Evolutionary conservation across 1,140 invertebrate genomes (phyloP), one percentile per base, ranked within the genome.

Genomic region (Aphis craccivora): DNA sequence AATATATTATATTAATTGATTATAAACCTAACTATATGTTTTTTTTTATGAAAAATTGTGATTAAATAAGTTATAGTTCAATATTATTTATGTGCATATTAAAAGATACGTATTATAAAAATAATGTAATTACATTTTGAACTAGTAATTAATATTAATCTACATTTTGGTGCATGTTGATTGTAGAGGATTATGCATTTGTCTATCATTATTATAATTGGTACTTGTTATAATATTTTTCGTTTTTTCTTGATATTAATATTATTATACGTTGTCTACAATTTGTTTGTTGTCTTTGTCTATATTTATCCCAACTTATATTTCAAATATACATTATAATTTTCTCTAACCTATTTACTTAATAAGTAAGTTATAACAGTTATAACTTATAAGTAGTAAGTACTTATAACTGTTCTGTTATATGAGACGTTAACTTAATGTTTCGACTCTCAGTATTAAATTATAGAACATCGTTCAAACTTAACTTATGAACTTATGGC

Each of bases 191-290:
- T 30, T 30, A 60, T 14, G 30, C 18, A 30, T n/a, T 76, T 76
- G 30, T 76, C 60, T n/a, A 76, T 76, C n/a, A 76, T 76, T 76
- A 76, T 76, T n/a, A n/a, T 76, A 76, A 76, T n/a, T n/a, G 30
- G 30, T n/a, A 67, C 11, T n/a, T 0, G 55, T 60, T 60, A 60
- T n/a, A n/a, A 14, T 3, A 14, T 30, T 67, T 67, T 30, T 11
- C 23, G 9, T 67, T 67, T 67, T 67, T 67, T 4, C 60, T 67
- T 67, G 23, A 30, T 67, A 30, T 67, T 67, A 67, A 67, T 67
- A 67, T 67, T 67, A 67, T 67, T 67, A 67, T 67, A n/a, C 55
- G 55, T 30, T 60, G 25, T 60, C 6, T 67, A 67, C 60, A 60
- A 60, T 60, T 30, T 60, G 7, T 55, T 60, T 60, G 55, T 67